Evolutionary conservation across 2,888 invertebrate genomes (phyloP).

Genomic region (Catocala nupta): DNA sequence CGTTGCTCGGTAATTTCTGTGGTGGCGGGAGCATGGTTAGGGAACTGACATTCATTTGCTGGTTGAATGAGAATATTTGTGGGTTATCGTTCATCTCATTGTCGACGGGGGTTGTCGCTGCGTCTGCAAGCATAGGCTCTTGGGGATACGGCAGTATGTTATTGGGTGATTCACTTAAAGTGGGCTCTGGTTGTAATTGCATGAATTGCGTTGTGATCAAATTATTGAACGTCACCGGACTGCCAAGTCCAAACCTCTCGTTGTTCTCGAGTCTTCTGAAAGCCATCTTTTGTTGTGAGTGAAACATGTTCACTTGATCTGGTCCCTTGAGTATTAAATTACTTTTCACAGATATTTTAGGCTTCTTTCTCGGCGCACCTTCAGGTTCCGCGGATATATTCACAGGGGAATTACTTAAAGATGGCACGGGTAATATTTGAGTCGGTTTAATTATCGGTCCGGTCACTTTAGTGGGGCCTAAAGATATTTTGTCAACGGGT

Average conservation of each 20-base stretch:
- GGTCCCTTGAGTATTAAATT: constrained; percentile 84
- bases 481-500: constrained; percentile 74
- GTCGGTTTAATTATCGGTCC: constrained; percentile 81
- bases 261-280: constrained; percentile 79
- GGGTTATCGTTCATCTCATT: constrained; percentile 65
- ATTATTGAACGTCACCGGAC: constrained; percentile 82
- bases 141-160: constrained; percentile 74
- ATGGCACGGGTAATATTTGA: constrained; percentile 79
- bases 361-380: constrained; percentile 78
- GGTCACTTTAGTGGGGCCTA: constrained; percentile 73
- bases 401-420: constrained; percentile 77
- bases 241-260: constrained; percentile 75
- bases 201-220: constrained; percentile 82
- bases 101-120: constrained; percentile 73
- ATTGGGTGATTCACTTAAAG: constrained; percentile 73
- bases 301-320: constrained; percentile 83
- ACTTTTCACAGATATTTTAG: constrained; percentile 85
- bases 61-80: constrained; percentile 79
- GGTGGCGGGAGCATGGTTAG: constrained; percentile 76
- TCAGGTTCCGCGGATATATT: constrained; percentile 69
- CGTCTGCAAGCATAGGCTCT: constrained; percentile 68
- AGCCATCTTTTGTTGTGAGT: constrained; percentile 84
- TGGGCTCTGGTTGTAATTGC: constrained; percentile 78
- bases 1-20: constrained; percentile 75
- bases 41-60: constrained; percentile 75